phyloP scores from a whole-genome alignment of 2,113 vertebrate genomes.

The Chaetura pelagica region DNA sequence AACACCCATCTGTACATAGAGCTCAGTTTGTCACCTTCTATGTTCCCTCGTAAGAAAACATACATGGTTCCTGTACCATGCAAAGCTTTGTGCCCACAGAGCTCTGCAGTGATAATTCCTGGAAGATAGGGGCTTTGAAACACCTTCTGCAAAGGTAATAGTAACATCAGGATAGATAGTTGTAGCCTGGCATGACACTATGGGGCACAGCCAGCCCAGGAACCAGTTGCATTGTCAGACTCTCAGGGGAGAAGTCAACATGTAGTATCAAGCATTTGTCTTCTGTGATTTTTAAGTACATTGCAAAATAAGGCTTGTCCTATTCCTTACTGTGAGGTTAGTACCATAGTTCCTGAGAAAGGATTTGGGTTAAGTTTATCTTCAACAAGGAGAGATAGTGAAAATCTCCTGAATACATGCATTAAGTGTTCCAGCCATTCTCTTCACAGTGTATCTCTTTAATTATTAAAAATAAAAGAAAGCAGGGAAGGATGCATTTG shows the following conservation, averaged over 20 bases:
- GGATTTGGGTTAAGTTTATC: not conserved
- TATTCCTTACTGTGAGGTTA: not conserved
- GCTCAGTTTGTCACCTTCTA: not conserved
- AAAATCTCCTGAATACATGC: not conserved
- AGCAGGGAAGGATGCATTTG: not conserved
- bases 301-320: not conserved
- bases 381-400: not conserved
- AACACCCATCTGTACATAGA: not conserved
- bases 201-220: not conserved
- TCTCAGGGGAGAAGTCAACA: not conserved
- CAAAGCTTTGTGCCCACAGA: rapidly evolving
- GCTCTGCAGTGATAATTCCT: not conserved
- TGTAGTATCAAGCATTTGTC: not conserved
- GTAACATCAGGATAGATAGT: not conserved
- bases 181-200: not conserved
- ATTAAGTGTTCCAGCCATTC: not conserved
- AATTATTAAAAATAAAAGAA: not conserved
- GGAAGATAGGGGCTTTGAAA: rapidly evolving
- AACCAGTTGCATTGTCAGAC: rapidly evolving
- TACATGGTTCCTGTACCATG: not conserved
- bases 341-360: not conserved
- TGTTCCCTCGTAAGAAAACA: not conserved
- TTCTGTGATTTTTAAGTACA: not conserved
- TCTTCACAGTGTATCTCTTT: not conserved
- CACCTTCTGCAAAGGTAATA: not conserved